A percentile compares a stretch with the other conserved stretches of the same genome.
Evolutionary conservation across 2,797 vertebrate species (phyloP).

Genomic region (Spheniscus humboldti): DNA sequence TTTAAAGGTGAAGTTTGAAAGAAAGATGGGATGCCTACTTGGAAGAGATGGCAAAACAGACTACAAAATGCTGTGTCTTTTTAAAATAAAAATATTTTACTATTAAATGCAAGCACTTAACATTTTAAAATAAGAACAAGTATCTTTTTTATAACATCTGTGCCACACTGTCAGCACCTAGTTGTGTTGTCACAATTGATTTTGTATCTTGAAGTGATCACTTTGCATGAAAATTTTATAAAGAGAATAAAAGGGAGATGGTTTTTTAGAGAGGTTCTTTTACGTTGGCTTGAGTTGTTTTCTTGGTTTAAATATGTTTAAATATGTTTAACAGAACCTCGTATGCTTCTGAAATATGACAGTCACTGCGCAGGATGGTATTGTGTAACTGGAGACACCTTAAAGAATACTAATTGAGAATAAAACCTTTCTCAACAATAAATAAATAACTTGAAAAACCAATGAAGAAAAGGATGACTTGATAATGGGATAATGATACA

Average conservation of each 20-base stretch:
- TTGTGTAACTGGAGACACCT: neutral
- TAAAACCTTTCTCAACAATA: neutral
- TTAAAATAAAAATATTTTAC: neutral
- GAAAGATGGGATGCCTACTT: neutral
- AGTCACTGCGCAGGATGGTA: neutral
- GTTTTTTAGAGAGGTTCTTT: neutral
- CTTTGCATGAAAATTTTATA: neutral
- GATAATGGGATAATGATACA: slow-evolving; percentile 67
- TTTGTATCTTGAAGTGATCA: neutral
- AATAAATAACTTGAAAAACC: slow-evolving; percentile 38
- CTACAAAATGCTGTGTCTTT: neutral
- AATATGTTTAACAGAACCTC: neutral
- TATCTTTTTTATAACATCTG: neutral
- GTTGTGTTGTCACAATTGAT: neutral
- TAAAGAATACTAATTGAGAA: neutral
- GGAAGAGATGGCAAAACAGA: neutral
- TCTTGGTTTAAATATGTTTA: neutral
- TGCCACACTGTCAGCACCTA: neutral
- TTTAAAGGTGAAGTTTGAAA: neutral
- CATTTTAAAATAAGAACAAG: neutral
- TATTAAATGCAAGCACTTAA: neutral
- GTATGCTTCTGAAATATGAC: neutral
- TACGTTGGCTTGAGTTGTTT: neutral
- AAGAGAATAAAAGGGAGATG: neutral
- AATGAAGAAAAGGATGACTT: slow-evolving; percentile 42